These are phyloP conservation scores for Catalaphyllia jardinei DNA, from an alignment of 64 coral and sea anemone genomes.

Conservation along the genomic window DNA sequence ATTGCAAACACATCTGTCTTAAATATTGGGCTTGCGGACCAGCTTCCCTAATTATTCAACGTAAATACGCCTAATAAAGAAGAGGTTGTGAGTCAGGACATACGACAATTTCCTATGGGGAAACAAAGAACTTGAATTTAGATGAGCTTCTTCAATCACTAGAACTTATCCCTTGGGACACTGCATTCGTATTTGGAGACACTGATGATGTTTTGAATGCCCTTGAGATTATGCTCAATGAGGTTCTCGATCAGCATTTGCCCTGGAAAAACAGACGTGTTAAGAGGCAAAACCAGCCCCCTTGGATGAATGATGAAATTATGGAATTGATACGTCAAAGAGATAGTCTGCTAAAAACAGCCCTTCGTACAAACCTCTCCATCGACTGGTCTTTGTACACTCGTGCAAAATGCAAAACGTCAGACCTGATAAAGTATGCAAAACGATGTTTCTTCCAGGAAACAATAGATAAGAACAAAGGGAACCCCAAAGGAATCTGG, in stretches of 20 bases:
- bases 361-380: background rate
- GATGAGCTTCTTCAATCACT: constrained; percentile 12
- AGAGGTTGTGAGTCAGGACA: background rate
- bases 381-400: constrained; percentile 32
- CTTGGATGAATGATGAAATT: constrained; percentile 52
- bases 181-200: constrained; percentile 15
- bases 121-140: constrained; percentile 59
- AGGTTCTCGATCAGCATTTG: constrained; percentile 19
- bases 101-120: constrained; percentile 19
- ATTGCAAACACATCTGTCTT: constrained; percentile 8
- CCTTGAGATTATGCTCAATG: constrained; percentile 29
- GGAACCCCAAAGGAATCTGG: constrained; percentile 54
- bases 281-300: constrained; percentile 32
- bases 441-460: constrained; percentile 20
- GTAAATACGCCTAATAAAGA: constrained; percentile 43
- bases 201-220: constrained; percentile 34
- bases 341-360: constrained; percentile 51
- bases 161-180: constrained; percentile 38
- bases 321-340: constrained; percentile 1
- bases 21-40: constrained; percentile 74
- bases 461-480: constrained; percentile 27
- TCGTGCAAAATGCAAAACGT: constrained; percentile 24
- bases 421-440: constrained; percentile 18
- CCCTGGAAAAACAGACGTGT: constrained; percentile 47
- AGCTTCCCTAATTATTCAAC: constrained; percentile 52